Evolutionary conservation across 23 tunicate genomes (phyloP).

Genomic region (Botrylloides violaceus): DNA sequence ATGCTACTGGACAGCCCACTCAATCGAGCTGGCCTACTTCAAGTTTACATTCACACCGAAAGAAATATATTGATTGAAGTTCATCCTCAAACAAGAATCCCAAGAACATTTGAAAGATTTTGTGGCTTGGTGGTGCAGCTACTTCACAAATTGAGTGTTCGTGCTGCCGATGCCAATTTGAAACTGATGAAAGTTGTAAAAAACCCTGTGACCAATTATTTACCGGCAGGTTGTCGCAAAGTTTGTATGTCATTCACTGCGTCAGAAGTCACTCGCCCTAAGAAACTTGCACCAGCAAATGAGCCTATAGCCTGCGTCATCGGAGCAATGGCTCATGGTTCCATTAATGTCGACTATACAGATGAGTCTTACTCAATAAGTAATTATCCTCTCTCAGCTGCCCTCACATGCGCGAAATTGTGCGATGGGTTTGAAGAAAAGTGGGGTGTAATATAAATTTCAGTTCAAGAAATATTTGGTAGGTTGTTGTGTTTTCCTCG

Average conservation of each 20-base stretch:
- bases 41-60: constrained; percentile 76
- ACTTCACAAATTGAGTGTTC: constrained; percentile 68
- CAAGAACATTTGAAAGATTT: constrained; percentile 95
- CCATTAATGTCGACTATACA: constrained; percentile 63
- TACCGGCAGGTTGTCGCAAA: constrained; percentile 89
- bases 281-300: constrained; percentile 45
- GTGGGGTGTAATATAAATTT: constrained; percentile 69
- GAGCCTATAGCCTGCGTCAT: constrained; percentile 76
- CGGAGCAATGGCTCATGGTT: constrained; percentile 99
- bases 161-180: constrained; percentile 80
- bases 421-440: constrained; percentile 86
- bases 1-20: constrained; percentile 95
- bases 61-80: constrained; percentile 91
- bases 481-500: too few relatives aligned
- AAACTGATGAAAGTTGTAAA: constrained; percentile 92
- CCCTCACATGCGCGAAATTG: constrained; percentile 71
- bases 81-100: constrained; percentile 94
- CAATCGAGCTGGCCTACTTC: constrained; percentile 86
- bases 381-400: constrained; percentile 91
- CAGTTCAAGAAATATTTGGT: too few relatives aligned
- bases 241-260: constrained; percentile 69
- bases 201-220: constrained; percentile 85
- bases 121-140: constrained; percentile 98
- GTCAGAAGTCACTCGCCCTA: constrained; percentile 29
- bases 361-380: constrained; percentile 74